Percentiles rank a stretch among this genome's conserved stretches.
These are phyloP conservation scores for Danaus chrysippus DNA, from an alignment of 2,888 invertebrate species.

Conservation along the genomic window DNA sequence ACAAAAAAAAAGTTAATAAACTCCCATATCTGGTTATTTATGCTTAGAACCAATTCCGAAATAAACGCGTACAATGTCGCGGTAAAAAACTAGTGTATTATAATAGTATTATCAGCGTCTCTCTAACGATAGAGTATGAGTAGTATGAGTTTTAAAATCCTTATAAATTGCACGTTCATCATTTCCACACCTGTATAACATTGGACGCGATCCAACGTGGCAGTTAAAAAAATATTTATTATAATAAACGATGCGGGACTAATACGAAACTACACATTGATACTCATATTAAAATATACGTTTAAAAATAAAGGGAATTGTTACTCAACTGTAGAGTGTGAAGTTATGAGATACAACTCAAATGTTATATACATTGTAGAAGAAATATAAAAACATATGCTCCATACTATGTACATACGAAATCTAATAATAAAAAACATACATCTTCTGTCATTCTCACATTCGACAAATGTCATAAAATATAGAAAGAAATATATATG, in stretches of 20 bases:
- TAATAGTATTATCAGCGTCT: conserved; percentile 25
- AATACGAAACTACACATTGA: conserved; percentile 17
- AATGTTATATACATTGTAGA: not conserved
- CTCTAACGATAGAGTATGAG: conserved; percentile 39
- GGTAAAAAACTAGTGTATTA: conserved; percentile 1
- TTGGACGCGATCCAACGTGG: conserved; percentile 32
- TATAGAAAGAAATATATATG: not conserved
- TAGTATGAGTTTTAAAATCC: conserved; percentile 40
- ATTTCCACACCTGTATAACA: conserved; percentile 50
- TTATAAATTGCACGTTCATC: conserved; percentile 39
- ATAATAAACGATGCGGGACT: conserved; percentile 15
- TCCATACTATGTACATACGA: not conserved
- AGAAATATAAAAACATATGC: not conserved
- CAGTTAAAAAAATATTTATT: conserved; percentile 19
- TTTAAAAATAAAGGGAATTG: no score
- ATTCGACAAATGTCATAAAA: not conserved
- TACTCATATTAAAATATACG: conserved; percentile 3
- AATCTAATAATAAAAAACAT: conserved; percentile 4
- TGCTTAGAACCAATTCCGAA: no score
- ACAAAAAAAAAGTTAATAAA: no score
- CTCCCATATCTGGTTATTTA: no score
- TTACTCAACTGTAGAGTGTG: no score
- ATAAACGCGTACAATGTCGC: no score
- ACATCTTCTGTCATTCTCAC: not conserved
- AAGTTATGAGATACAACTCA: no score